Base-by-base conservation (phyloP, 2,113 vertebrate genomes). In the Rhynchomys soricoides region DNA sequence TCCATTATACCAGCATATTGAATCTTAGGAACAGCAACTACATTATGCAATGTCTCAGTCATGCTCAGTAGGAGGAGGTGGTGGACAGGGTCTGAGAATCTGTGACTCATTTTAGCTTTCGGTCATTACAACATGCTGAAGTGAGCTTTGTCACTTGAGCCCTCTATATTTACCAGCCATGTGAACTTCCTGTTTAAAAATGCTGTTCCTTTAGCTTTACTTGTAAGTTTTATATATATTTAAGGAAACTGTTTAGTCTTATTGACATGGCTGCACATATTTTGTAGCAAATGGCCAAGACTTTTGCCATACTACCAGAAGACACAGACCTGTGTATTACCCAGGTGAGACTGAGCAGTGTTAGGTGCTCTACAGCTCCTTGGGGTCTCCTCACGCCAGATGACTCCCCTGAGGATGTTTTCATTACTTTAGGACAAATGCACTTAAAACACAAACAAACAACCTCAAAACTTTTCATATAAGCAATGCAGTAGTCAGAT, bases 331-430 rank as follows among this genome's bases (percentile, higher is more conserved):
- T 92, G 29, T 71, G 40, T 40, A n/a, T 11, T 40, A 29, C 15
- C 0, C 40, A 17, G 11, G 40, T 2, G 15, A 82, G 64, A 7
- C 1, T n/a, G 21, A 57, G 19, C 19, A 55, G 50, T 92, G 12
- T 21, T 1, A 43, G 57, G 1, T 1, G 19, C 37, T 48, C 37
- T n/a, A 3, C 3, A 9, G 7, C 4, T 8, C 29, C 43, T 57
- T 13, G 0, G 7, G 5, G 40, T 81, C 50, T 2, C 10, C 17
- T 4, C 5, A 21, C 7, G 15, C 26, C 57, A 81, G 31, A 81
- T 17, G 40, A 19, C 31, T 31, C 34, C 3, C 19, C 17, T 4
- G n/a, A 37, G 21, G 29, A 4, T 15, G 10, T 7, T 10, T 3
- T 22, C 62, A 3, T 62, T 15, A 40, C 66, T 29, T 86, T 66